Percentiles rank a stretch among this genome's conserved stretches.
Conservation (phyloP, 1,140 invertebrate genomes). For the Nymphalis io region DNA sequence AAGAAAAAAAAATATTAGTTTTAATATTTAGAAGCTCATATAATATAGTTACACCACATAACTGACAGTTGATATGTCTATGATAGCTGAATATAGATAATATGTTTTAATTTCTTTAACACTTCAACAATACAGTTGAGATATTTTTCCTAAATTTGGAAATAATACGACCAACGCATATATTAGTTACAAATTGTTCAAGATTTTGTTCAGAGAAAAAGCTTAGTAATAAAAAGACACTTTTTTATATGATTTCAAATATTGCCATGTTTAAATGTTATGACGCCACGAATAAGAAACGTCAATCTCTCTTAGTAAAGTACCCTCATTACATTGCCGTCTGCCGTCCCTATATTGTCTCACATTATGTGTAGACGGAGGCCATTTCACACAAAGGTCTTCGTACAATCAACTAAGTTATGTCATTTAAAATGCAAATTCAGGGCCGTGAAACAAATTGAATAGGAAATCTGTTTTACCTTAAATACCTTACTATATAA, state of each 20-base stretch:
- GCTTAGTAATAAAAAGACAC: too few species aligned
- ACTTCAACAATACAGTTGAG: too few species aligned
- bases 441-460: conserved; percentile 11
- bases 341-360: conserved; percentile 34
- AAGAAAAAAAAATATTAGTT: conserved; percentile 10
- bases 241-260: too few species aligned
- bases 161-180: too few species aligned
- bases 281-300: conserved; percentile 40
- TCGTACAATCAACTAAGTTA: conserved; percentile 33
- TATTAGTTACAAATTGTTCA: too few species aligned
- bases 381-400: conserved; percentile 28
- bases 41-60: too few species aligned
- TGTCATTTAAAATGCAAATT: conserved; percentile 32
- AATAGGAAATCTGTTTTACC: conserved; percentile 3
- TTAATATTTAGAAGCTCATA: background rate
- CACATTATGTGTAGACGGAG: conserved; percentile 37
- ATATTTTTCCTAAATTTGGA: too few species aligned
- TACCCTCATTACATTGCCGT: conserved; percentile 39
- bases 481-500: background rate
- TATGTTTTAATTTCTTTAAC: too few species aligned
- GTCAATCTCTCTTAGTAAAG: conserved; percentile 33
- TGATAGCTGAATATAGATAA: too few species aligned
- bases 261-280: conserved; percentile 32
- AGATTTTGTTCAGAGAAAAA: too few species aligned
- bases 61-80: too few species aligned